A percentile compares a stretch with the other conserved stretches of the same genome.
Conservation (phyloP, 2,888 invertebrate species). For the Zaprionus bogoriensis region DNA sequence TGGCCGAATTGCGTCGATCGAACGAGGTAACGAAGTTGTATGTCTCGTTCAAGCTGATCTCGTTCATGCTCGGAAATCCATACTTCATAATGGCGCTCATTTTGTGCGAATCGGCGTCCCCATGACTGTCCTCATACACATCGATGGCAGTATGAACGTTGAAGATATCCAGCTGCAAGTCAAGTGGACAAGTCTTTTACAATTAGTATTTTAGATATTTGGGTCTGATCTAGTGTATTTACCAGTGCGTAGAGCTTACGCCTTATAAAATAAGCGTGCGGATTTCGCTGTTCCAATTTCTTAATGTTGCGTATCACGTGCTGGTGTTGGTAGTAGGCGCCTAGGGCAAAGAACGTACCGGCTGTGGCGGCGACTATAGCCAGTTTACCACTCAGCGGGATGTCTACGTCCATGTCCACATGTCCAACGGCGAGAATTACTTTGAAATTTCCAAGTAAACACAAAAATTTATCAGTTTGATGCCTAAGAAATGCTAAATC, state of each 20-base stretch:
- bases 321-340: conserved; percentile 69
- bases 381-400: conserved; percentile 41
- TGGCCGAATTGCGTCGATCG: conserved; percentile 63
- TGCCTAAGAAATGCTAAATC: not conserved
- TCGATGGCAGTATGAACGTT: conserved; percentile 3
- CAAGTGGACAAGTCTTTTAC: not conserved
- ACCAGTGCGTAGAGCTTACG: conserved; percentile 62
- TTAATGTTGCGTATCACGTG: conserved; percentile 59
- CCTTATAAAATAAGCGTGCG: conserved; percentile 66
- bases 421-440: conserved; percentile 1
- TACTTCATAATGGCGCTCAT: conserved; percentile 63
- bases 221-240: conserved; percentile 1
- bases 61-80: conserved; percentile 70
- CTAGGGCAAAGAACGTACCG: conserved; percentile 65
- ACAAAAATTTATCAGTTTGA: conserved; percentile 12
- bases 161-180: conserved; percentile 51
- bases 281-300: conserved; percentile 55
- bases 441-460: conserved; percentile 15
- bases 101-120: conserved; percentile 33
- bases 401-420: conserved; percentile 35
- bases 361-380: conserved; percentile 67
- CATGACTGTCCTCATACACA: not conserved
- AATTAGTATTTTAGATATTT: no score
- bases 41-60: conserved; percentile 54
- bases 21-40: conserved; percentile 66